phyloP scores from a whole-genome alignment of 2,888 invertebrate species.

The Noctua janthina region DNA sequence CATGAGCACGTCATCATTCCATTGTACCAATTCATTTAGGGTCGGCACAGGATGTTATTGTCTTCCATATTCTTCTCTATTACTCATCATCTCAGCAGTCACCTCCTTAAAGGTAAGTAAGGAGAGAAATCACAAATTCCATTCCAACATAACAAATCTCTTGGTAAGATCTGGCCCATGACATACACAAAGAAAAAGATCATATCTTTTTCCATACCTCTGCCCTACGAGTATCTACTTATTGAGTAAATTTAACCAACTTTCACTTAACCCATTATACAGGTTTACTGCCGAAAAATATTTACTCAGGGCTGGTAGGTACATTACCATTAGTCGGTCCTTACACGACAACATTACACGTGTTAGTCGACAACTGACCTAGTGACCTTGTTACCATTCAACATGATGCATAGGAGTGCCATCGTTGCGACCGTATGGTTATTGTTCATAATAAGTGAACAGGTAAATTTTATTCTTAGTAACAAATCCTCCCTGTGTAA shows the following conservation, averaged over 20 bases:
- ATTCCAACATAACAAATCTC: neutral
- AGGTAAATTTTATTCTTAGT: neutral
- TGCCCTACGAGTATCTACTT: neutral
- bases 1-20: neutral
- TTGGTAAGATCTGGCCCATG: neutral
- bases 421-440: conserved; percentile 10
- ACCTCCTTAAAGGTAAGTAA: neutral
- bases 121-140: neutral
- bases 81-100: neutral
- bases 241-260: conserved; percentile 11
- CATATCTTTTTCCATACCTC: neutral
- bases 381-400: conserved; percentile 50
- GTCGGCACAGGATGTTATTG: neutral
- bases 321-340: conserved; percentile 44
- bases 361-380: conserved; percentile 52
- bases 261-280: conserved; percentile 39
- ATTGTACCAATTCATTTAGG: neutral
- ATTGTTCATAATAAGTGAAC: neutral
- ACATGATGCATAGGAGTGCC: conserved; percentile 40
- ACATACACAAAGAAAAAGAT: neutral
- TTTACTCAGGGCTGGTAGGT: conserved; percentile 44
- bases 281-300: conserved; percentile 41
- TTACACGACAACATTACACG: conserved; percentile 29
- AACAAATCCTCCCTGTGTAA: no score
- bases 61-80: neutral